Evolutionary conservation across 2,888 invertebrate species (phyloP).

Genomic region (Himalopsyche tibetana): DNA sequence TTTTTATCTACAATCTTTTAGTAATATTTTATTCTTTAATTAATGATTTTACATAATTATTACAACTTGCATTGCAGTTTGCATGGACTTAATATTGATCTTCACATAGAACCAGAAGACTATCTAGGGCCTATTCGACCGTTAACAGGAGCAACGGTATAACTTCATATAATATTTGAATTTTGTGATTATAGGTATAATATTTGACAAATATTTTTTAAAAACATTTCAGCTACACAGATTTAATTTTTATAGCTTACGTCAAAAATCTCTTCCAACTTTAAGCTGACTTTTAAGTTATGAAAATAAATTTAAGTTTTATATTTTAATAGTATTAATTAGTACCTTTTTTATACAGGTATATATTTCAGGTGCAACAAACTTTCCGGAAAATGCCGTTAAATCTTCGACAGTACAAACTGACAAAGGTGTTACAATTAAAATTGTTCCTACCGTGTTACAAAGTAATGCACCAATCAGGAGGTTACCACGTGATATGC

Average conservation of each 20-base stretch:
- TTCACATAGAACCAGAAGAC: constrained; percentile 68
- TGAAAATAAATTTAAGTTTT: too few relatives aligned
- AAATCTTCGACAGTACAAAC: constrained; percentile 68
- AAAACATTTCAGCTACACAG: background rate
- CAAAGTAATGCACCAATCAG: constrained; percentile 57
- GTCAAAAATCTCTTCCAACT: too few relatives aligned
- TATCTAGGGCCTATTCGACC: constrained; percentile 69
- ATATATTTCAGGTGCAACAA: constrained; percentile 70
- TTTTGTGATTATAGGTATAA: background rate
- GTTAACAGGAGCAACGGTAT: constrained; percentile 68
- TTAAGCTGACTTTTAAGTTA: too few relatives aligned
- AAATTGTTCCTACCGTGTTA: constrained; percentile 68
- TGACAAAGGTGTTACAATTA: constrained; percentile 68
- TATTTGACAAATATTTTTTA: too few relatives aligned
- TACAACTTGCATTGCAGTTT: constrained; percentile 24
- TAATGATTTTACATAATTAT: background rate
- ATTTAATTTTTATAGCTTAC: background rate
- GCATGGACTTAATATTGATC: constrained; percentile 38
- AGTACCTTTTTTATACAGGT: constrained; percentile 65
- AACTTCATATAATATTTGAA: background rate
- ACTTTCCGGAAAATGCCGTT: constrained; percentile 69
- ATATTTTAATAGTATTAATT: background rate
- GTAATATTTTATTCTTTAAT: too few relatives aligned
- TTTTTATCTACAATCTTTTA: too few relatives aligned
- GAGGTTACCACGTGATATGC: background rate